phyloP scores from a whole-genome alignment of 2,888 invertebrate genomes.

The Pristionchus fissidentatus region DNA sequence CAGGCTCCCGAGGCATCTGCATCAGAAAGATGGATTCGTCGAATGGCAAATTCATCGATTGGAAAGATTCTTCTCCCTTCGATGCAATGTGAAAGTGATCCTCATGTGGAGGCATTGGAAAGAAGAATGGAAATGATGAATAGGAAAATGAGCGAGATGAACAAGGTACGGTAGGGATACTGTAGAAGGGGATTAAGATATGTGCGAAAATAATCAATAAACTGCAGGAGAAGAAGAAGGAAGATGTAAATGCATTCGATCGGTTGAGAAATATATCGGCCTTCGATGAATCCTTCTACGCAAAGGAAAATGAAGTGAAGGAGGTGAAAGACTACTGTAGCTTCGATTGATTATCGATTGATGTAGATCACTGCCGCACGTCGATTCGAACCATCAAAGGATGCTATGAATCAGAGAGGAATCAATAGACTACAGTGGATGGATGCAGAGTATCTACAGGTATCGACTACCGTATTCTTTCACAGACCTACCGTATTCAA shows the following conservation, averaged over 20 bases:
- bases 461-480: too few relatives aligned
- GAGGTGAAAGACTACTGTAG: not conserved
- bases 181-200: not conserved
- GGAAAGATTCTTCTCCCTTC: constrained; percentile 13
- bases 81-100: constrained; percentile 23
- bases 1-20: constrained; percentile 35
- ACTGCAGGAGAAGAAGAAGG: constrained; percentile 39
- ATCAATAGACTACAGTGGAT: constrained; percentile 32
- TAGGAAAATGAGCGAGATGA: constrained; percentile 55
- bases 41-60: constrained; percentile 19
- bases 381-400: not conserved
- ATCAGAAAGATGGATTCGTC: constrained; percentile 20
- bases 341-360: not conserved
- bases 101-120: constrained; percentile 50
- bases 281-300: constrained; percentile 21
- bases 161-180: constrained; percentile 48
- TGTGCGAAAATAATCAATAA: too few relatives aligned
- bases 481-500: not conserved
- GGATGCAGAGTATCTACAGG: constrained; percentile 40
- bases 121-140: constrained; percentile 55
- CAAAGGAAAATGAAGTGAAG: constrained; percentile 39
- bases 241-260: constrained; percentile 7
- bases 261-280: not conserved
- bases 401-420: constrained; percentile 38
- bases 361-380: not conserved